Base-by-base conservation (phyloP, 2,888 invertebrate genomes). In the Rotaria socialis region DNA sequence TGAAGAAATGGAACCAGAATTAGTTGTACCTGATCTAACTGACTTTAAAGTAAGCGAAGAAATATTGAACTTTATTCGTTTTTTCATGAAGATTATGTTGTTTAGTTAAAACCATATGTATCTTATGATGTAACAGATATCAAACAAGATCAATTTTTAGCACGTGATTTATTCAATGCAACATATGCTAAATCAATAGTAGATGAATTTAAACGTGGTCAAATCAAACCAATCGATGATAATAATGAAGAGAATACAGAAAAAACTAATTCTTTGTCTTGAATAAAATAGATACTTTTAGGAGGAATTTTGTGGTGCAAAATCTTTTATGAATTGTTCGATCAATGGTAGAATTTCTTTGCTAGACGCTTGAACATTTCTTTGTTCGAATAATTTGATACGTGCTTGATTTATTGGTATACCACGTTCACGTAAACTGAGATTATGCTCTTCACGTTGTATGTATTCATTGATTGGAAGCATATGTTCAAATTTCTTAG, bases 1-100 rank as follows among this genome's bases (percentile, higher is more conserved):
- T 7, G 94, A 95, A 1, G 97, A 97, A 92, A 96, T 94, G 94
- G 93, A 96, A 88, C 96, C 97, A 0, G 95, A 97, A 90, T 90
- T 98, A 27, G 93, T 98, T 87, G 97, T 98, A 4, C 98, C 98
- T 0, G 94, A 96, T 91, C 92, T 99, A 47, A 94, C 93, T 88
- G 94, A 93, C 88, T 98, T 94, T 90, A 92, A 94, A 90, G 94
- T 93, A 91, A 89, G 89, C 11, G 6, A 52, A 14, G 16, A 74
- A 27, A 27, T 60, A 52, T 41, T 22, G 0, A 11, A n/a, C 6
- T 52, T 16, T 24, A 50, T n/a, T 35, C 41, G 22, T 47, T 47
- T 60, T 47, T 55, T 56, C 3, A 27, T 56, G 22, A 56, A n/a
- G 27, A 50, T n/a, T 88, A 88, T 87, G 2, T 89, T 88, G 92